Conservation (phyloP, 1,140 invertebrate species). For the Diachasmimorpha longicaudata region DNA sequence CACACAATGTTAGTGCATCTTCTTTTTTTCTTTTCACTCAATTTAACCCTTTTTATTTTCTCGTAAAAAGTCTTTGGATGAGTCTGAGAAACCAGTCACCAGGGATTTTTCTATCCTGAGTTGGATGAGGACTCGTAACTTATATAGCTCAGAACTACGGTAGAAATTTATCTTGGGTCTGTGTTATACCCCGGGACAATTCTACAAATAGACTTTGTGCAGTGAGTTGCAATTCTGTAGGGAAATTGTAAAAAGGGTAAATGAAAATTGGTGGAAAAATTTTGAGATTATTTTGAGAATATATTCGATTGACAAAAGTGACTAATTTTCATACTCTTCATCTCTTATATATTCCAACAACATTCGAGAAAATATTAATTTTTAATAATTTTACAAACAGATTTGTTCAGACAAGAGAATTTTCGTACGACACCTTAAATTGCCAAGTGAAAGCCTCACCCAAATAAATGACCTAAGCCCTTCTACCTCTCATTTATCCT, state of each 20-base stretch:
- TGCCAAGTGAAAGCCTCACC: too few species aligned
- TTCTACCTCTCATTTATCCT: too few species aligned
- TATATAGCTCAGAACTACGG: not conserved
- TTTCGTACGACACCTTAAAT: too few species aligned
- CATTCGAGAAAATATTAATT: too few species aligned
- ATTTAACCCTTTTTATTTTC: not conserved
- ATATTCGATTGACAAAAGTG: too few species aligned
- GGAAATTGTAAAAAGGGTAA: not conserved
- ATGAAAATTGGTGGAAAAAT: not conserved
- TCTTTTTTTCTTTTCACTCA: not conserved
- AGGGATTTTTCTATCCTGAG: not conserved
- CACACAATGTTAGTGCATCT: not conserved
- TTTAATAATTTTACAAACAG: too few species aligned
- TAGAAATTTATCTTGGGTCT: not conserved
- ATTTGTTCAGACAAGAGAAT: too few species aligned
- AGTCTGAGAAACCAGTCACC: constrained; percentile 1
- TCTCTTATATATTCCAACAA: too few species aligned
- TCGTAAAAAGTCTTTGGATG: not conserved
- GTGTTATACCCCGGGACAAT: not conserved
- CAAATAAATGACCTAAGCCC: too few species aligned
- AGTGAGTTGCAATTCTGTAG: not conserved
- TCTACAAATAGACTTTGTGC: not conserved
- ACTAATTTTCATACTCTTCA: too few species aligned
- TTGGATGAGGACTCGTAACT: not conserved
- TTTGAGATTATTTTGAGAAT: too few species aligned